phyloP scores from a whole-genome alignment of 2,888 invertebrate species.

The Andrena marginata region DNA sequence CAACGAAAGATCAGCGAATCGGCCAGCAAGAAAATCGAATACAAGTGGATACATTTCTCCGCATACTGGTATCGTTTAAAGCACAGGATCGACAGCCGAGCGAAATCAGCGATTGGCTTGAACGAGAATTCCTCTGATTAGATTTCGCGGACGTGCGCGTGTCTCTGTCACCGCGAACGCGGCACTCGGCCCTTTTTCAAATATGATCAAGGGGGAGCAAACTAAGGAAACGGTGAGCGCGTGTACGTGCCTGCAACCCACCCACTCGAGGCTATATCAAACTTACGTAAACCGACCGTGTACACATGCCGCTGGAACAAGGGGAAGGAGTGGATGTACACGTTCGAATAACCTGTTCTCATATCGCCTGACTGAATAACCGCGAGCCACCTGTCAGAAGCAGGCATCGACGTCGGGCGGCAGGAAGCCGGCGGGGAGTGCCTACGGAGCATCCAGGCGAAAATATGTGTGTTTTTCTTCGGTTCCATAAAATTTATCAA shows the following conservation, averaged over 20 bases:
- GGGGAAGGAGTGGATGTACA: slow-evolving; percentile 29
- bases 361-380: slow-evolving; percentile 77
- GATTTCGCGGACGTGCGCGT: background rate
- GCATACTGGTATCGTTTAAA: background rate
- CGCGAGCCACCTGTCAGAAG: slow-evolving; percentile 77
- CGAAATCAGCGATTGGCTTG: background rate
- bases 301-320: slow-evolving; percentile 8
- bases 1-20: background rate
- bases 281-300: slow-evolving; percentile 38
- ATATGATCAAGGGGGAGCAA: background rate
- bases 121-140: background rate
- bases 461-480: slow-evolving; percentile 78
- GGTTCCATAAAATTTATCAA: slow-evolving; percentile 81
- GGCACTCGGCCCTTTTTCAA: background rate
- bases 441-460: slow-evolving; percentile 73
- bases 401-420: slow-evolving; percentile 75
- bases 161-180: background rate
- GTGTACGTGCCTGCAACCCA: background rate
- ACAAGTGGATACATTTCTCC: background rate
- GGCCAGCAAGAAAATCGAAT: background rate
- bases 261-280: background rate
- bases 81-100: background rate
- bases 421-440: slow-evolving; percentile 56
- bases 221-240: slow-evolving; percentile 25
- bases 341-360: slow-evolving; percentile 68